Conservation (phyloP, 2,888 invertebrate species). For the Nomada hirtipes region DNA sequence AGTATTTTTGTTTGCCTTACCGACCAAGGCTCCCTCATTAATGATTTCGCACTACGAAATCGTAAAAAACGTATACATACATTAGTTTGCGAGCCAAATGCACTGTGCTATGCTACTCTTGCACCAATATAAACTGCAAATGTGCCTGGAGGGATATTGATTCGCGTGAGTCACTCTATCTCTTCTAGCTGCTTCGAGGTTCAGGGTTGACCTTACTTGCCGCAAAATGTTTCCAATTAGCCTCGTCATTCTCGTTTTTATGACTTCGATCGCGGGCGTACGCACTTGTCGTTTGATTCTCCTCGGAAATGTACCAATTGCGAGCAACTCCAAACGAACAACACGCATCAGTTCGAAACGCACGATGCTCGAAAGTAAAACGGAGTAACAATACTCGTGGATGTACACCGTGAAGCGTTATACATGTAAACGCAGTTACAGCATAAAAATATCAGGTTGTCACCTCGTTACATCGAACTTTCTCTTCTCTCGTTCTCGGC, state of each 20-base stretch:
- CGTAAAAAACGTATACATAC: conserved; percentile 29
- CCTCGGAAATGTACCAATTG: neutral
- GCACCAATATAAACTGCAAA: conserved; percentile 55
- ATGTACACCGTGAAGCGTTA: neutral
- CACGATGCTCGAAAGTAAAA: neutral
- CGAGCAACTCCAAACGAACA: neutral
- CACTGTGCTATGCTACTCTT: conserved; percentile 37
- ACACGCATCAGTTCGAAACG: no score
- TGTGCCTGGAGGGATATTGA: conserved; percentile 68
- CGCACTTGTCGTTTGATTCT: neutral
- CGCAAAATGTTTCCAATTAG: conserved; percentile 40
- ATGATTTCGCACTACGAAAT: conserved; percentile 24
- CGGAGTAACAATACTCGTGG: neutral
- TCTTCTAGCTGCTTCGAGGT: conserved; percentile 59
- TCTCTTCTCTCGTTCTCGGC: conserved; percentile 45
- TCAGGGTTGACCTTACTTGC: conserved; percentile 62
- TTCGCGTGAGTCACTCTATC: conserved; percentile 72
- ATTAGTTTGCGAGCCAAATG: conserved; percentile 39
- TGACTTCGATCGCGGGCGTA: neutral
- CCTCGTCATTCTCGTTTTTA: conserved; percentile 12
- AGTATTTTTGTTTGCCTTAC: conserved; percentile 7
- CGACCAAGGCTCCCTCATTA: neutral
- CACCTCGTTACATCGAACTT: conserved; percentile 52
- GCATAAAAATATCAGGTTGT: conserved; percentile 43
- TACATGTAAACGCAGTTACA: conserved; percentile 11